Conservation (phyloP, 2,113 vertebrate genomes). For the Irena cyanogastra region DNA sequence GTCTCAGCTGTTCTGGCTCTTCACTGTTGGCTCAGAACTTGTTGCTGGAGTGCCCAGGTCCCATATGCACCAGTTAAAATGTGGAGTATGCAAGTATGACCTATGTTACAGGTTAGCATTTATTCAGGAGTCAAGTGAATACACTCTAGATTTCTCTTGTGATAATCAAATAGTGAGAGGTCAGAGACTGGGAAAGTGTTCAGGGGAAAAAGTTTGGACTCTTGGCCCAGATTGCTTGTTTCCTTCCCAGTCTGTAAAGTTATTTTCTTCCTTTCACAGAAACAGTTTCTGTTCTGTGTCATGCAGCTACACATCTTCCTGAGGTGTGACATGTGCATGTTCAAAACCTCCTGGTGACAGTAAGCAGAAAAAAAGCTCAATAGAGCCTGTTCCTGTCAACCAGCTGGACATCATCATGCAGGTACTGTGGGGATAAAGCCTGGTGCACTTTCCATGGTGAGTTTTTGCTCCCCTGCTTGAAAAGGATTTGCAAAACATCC, state of each 20-base stretch:
- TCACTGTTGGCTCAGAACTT: neutral
- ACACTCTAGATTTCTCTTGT: neutral
- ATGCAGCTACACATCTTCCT: neutral
- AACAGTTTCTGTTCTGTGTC: neutral
- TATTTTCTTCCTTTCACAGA: neutral
- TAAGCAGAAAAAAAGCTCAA: neutral
- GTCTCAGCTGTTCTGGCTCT: neutral
- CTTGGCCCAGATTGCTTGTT: neutral
- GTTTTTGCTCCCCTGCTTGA: neutral
- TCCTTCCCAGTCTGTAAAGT: neutral
- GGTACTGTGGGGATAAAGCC: neutral
- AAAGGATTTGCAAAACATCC: neutral
- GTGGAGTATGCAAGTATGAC: neutral
- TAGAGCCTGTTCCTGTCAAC: neutral
- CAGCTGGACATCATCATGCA: neutral
- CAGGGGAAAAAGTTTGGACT: neutral
- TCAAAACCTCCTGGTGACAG: neutral
- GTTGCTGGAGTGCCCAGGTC: neutral
- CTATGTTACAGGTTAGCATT: neutral
- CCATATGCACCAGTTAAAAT: neutral
- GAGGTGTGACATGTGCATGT: neutral
- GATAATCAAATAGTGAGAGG: neutral
- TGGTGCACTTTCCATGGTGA: neutral
- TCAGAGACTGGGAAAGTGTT: neutral
- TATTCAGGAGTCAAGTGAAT: neutral